Evolutionary conservation across 1,140 invertebrate genomes (phyloP), one percentile per base, ranked within the genome.

Genomic region (Arion vulgaris): DNA sequence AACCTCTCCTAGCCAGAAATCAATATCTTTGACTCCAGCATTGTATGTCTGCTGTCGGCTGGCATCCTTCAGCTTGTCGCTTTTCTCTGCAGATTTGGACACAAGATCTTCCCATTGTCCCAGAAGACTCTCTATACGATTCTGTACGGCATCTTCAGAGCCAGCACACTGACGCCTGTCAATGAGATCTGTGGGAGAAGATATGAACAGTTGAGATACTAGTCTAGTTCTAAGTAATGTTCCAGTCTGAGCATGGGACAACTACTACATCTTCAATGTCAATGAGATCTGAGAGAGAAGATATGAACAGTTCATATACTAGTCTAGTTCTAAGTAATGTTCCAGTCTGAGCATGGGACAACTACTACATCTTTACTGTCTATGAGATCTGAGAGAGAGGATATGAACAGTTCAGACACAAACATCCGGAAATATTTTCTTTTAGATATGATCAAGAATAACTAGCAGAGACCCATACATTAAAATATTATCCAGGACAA

Each of bases 1-100:
- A 51, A 99, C 97, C 94, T 99, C 98, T 85, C 98, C 98, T 41
- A 99, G 95, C 99, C 99, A 99, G 93, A 99, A 99, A 93, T 99
- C 99, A 84, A 99, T 95, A 94, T 99, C 99, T 92, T 99, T 99
- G 49, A 99, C 98, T 49, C 98, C 98, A 83, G 99, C 99, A 93
- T 99, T 99, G 93, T 99, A 99, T 0, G 97, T 98, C 76, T 98
- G 95, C 92, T 99, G 98, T 90, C 99, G 98, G 91, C 99, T 99
- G 7, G 99, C 99, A 92, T 99, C 98, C 91, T 99, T 99, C 84
- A 99, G 93, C 93, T 99, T 98, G 88, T 98, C 94, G 26, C 96
- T 98, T 93, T 99, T 99, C 92, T 99, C 98, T 0, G 96, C 97
- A 0, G 98, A 98, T 93, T 99, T 99, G 88, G 98, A 96, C 0